phyloP scores from a whole-genome alignment of 2,113 vertebrate genomes.

The Garra rufa region DNA sequence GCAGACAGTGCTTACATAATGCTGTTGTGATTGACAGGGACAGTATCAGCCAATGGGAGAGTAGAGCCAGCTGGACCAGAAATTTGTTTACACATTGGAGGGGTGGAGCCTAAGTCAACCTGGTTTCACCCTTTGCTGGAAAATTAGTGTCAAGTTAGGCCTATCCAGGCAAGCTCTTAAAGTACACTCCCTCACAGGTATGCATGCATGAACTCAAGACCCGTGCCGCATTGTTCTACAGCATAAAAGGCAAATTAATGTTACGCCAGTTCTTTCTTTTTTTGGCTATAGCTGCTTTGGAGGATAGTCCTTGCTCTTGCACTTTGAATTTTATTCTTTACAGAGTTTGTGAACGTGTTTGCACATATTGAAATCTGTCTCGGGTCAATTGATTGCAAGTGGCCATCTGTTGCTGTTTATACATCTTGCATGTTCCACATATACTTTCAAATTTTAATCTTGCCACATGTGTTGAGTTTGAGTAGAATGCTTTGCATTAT shows the following conservation, averaged over 20 bases:
- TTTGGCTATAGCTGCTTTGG: neutral
- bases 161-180: constrained; percentile 46
- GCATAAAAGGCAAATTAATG: constrained; percentile 1
- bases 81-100: constrained; percentile 54
- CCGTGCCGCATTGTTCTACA: constrained; percentile 16
- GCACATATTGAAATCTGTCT: neutral
- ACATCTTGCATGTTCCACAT: neutral
- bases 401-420: neutral
- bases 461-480: neutral
- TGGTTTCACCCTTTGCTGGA: constrained; percentile 48
- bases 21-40: constrained; percentile 46
- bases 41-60: constrained; percentile 44
- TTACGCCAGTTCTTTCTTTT: neutral
- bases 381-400: neutral
- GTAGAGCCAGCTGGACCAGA: constrained; percentile 50
- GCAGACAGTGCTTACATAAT: constrained; percentile 56
- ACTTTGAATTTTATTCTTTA: neutral
- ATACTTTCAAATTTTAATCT: neutral
- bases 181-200: constrained; percentile 46
- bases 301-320: neutral
- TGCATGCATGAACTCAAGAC: constrained; percentile 29
- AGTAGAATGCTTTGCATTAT: neutral
- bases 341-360: neutral
- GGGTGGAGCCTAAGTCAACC: constrained; percentile 34
- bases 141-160: constrained; percentile 42